Percentiles rank a stretch among this genome's conserved stretches.
phyloP scores from a whole-genome alignment of 2,113 vertebrate species.

The Alosa alosa region DNA sequence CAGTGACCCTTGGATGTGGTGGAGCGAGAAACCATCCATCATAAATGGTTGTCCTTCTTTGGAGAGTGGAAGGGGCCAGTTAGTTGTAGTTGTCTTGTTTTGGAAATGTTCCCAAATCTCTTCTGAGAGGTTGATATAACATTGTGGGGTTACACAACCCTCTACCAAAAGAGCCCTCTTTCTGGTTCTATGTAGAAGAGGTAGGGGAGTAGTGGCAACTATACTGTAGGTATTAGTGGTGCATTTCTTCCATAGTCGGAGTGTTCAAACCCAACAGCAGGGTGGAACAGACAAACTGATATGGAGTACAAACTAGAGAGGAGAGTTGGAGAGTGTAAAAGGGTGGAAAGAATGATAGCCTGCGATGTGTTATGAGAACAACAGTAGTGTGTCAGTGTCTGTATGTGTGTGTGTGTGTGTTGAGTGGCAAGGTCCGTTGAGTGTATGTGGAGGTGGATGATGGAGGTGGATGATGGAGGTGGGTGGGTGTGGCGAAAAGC shows the following conservation, averaged over 20 bases:
- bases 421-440: background rate
- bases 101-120: background rate
- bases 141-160: background rate
- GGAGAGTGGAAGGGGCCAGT: background rate
- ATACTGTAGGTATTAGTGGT: background rate
- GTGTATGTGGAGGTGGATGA: background rate
- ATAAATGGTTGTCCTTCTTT: background rate
- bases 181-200: background rate
- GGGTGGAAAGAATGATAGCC: background rate
- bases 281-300: background rate
- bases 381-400: background rate
- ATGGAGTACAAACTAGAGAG: background rate
- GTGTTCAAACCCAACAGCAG: background rate
- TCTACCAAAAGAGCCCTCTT: background rate
- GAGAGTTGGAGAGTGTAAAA: background rate
- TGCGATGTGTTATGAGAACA: background rate
- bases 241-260: background rate
- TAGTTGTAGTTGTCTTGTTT: conserved; percentile 9
- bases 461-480: conserved; percentile 13
- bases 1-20: background rate
- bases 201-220: background rate
- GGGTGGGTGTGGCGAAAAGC: background rate
- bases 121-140: background rate
- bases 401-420: background rate
- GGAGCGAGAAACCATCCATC: background rate